Conservation (phyloP, 2,113 vertebrate species). For the Prietella phreatophila region DNA sequence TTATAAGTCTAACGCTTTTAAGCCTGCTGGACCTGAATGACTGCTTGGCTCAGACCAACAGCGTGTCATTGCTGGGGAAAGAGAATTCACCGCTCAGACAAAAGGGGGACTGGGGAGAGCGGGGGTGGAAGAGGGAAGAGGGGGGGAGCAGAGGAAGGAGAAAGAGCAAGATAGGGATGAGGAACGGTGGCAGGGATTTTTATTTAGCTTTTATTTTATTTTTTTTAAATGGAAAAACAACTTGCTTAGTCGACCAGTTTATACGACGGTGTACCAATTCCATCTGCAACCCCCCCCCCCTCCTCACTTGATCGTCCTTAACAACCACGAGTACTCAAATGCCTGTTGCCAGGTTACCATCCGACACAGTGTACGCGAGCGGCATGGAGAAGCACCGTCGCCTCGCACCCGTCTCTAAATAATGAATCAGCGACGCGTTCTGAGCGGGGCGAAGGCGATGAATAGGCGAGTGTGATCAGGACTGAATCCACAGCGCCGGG, state of each 20-base stretch:
- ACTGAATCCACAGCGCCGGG: constrained; percentile 14
- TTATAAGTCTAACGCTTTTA: not conserved
- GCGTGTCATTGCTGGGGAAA: constrained; percentile 35
- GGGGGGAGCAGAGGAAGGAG: not conserved
- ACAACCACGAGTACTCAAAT: constrained; percentile 49
- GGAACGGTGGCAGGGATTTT: not conserved
- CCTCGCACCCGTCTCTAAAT: constrained; percentile 54
- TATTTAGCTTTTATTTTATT: too few relatives aligned
- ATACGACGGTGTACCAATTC: constrained; percentile 48
- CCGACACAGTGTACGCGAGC: constrained; percentile 47
- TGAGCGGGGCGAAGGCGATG: constrained; percentile 46
- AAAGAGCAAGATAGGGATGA: not conserved
- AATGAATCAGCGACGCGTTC: constrained; percentile 54
- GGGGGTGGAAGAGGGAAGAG: not conserved
- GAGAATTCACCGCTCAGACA: constrained; percentile 27
- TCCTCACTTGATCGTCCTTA: constrained; percentile 46
- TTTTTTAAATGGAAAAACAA: too few relatives aligned
- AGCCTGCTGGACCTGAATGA: not conserved
- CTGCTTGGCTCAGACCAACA: not conserved
- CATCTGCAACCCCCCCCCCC: constrained; percentile 32
- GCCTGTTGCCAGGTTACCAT: constrained; percentile 65
- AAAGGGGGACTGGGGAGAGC: constrained; percentile 19
- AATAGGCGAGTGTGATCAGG: constrained; percentile 49
- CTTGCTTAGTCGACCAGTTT: constrained; percentile 38
- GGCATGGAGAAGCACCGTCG: constrained; percentile 54